Evolutionary conservation across 2,797 vertebrate species (phyloP).

Genomic region (Merluccius polli): DNA sequence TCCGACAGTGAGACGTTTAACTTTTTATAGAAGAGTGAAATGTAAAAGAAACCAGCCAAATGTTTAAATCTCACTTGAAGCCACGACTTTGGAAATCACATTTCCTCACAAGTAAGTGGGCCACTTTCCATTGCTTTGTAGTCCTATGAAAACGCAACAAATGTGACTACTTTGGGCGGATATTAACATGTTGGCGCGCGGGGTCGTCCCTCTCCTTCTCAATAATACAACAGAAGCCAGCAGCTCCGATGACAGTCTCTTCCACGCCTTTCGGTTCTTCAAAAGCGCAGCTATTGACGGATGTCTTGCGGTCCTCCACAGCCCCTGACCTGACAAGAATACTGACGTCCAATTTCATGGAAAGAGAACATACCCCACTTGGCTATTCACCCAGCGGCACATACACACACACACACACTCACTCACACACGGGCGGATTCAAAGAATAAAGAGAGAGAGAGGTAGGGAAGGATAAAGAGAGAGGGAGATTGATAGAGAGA

Average conservation of each 20-base stretch:
- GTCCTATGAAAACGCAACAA: background rate
- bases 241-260: background rate
- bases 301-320: background rate
- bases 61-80: background rate
- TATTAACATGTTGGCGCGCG: background rate
- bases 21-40: background rate
- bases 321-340: conserved; percentile 6
- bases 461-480: background rate
- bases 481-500: background rate
- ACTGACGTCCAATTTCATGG: conserved; percentile 13
- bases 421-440: conserved; percentile 1
- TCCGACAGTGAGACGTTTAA: background rate
- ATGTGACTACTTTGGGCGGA: background rate
- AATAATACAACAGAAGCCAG: background rate
- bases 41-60: background rate
- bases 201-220: background rate
- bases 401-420: conserved; percentile 4
- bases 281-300: background rate
- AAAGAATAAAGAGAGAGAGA: background rate
- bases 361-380: conserved; percentile 8
- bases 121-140: background rate
- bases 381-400: background rate
- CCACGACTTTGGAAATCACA: background rate
- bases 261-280: background rate
- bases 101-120: background rate